Evolutionary conservation across 92 coral and sea anemone genomes (phyloP), one percentile per base, ranked within the genome.

Genomic region (Paragorgia papillata): DNA sequence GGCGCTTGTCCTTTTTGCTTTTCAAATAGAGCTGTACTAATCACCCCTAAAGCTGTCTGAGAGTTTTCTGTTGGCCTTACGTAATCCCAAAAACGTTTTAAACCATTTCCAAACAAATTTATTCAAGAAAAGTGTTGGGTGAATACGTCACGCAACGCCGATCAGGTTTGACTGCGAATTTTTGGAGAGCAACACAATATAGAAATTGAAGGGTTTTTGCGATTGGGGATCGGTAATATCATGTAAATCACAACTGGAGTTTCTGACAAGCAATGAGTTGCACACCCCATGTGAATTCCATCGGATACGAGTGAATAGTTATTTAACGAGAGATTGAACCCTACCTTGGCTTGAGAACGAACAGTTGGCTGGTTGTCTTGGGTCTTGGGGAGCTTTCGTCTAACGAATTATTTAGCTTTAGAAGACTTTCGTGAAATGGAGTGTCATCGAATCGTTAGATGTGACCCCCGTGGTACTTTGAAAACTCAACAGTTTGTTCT

Each of bases 21-120:
- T 54, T 68, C 75, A 68, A 68, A 68, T 29, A 68, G 75, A 44
- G 75, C 60, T 68, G 29, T 43, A 68, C 75, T 68, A 68, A 68
- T 48, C 59, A 49, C 75, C 54, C 18, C 15, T 48, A 44, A 68
- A 68, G 75, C 75, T 48, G 75, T 59, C 75, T 44, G 75, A 48
- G 48, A 68, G 75, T 10, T 54, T 46, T 26, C 37, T 68, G 75
- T 68, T 68, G 59, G 75, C 58, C 41, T 49, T 27, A 12, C 34
- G 75, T 68, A 68, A 68, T 68, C 58, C 58, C 60, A 13, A 68
- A 68, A 44, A 68, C 75, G 60, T 68, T 68, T 57, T 44, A 68
- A 68, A 68, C 48, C 75, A 48, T 44, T 68, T 68, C 60, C 50
- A 46, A 68, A 49, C 75, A 68, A 68, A 68, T 68, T 14, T 48